These are phyloP conservation scores for Pseudococcus longispinus DNA, from an alignment of 2,888 invertebrate species.

Conservation along the genomic window DNA sequence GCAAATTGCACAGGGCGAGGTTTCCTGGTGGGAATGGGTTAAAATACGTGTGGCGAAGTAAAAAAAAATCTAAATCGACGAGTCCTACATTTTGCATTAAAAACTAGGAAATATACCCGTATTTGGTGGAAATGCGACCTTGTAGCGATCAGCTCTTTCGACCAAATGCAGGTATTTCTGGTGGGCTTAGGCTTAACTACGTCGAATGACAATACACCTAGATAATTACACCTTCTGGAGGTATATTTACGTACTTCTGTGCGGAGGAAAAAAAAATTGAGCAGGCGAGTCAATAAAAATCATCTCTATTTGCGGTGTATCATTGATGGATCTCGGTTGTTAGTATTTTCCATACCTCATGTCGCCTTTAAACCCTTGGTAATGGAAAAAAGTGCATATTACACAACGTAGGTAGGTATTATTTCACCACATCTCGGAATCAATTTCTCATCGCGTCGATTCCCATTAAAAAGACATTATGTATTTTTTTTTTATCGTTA, in stretches of 20 bases:
- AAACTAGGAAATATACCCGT: slow-evolving; percentile 17
- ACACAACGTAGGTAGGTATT: background rate
- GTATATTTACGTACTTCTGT: background rate
- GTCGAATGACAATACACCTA: background rate
- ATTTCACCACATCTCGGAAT: background rate
- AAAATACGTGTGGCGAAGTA: background rate
- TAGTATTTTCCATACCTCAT: background rate
- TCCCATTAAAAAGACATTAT: slow-evolving; percentile 28
- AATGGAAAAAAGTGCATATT: slow-evolving; percentile 7
- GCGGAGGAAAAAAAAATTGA: background rate
- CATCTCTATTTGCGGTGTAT: background rate
- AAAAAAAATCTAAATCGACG: background rate
- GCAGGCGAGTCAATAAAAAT: background rate
- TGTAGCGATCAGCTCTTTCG: background rate
- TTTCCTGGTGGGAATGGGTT: background rate
- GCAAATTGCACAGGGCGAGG: background rate
- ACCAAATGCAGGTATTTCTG: slow-evolving; percentile 12
- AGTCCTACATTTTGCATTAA: background rate
- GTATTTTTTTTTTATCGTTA: background rate
- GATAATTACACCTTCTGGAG: background rate
- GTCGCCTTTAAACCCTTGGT: background rate
- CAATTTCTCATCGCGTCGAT: slow-evolving; percentile 25
- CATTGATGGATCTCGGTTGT: background rate
- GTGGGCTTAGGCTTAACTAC: background rate
- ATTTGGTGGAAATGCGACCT: slow-evolving; percentile 22